Conservation (phyloP, 2,888 invertebrate genomes). For the Chrysolina haemoptera region DNA sequence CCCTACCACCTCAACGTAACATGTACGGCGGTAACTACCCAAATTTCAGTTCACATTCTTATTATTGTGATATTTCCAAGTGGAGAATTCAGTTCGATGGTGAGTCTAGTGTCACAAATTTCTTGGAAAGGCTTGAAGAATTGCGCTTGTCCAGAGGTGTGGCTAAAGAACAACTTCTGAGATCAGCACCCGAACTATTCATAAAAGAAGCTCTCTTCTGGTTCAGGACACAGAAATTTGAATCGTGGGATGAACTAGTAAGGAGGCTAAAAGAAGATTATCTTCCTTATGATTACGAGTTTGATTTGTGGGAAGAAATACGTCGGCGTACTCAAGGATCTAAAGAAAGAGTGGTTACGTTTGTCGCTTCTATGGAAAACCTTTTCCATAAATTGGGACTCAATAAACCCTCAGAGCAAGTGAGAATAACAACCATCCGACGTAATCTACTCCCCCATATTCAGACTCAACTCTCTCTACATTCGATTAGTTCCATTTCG, state of each 20-base stretch:
- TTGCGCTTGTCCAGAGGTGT: conserved; percentile 20
- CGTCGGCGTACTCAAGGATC: no score
- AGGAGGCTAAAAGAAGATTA: conserved; percentile 13
- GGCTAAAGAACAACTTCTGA: no score
- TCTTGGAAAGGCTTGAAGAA: conserved; percentile 29
- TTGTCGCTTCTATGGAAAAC: no score
- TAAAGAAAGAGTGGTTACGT: no score
- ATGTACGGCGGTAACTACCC: not conserved
- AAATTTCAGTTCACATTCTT: not conserved
- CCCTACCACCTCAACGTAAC: not conserved
- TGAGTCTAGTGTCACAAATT: no score
- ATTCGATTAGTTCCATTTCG: no score
- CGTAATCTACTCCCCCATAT: no score
- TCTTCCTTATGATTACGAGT: conserved; percentile 32
- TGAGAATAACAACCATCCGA: no score
- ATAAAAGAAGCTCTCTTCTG: conserved; percentile 29
- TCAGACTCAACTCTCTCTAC: no score
- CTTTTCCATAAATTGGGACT: no score
- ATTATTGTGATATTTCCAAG: not conserved
- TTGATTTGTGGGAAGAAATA: no score
- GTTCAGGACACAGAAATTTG: conserved; percentile 28
- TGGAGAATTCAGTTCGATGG: conserved; percentile 33
- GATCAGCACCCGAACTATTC: conserved; percentile 31
- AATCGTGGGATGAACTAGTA: conserved; percentile 28
- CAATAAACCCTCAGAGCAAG: no score